These are phyloP conservation scores for Microcebus ravelobensis DNA, from an alignment of 2,113 vertebrate species.

Conservation along the genomic window DNA sequence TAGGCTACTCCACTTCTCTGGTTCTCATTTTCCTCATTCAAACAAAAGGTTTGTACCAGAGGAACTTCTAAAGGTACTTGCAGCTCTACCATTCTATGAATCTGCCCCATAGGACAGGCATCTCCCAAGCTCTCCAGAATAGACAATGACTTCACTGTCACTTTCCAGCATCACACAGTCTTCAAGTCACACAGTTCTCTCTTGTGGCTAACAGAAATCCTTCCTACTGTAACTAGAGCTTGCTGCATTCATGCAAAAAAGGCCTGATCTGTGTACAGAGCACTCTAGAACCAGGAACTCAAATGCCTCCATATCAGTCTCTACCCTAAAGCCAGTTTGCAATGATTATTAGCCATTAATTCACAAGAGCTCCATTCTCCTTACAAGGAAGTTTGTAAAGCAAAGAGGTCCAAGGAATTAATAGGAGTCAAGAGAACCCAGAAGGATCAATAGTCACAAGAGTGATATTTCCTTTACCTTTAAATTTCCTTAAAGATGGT, in stretches of 20 bases:
- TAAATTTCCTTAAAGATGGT: conserved; percentile 51
- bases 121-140: background rate
- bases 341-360: background rate
- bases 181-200: background rate
- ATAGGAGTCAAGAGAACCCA: background rate
- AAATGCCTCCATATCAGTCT: background rate
- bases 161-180: background rate
- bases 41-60: background rate
- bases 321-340: background rate
- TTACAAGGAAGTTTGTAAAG: conserved; percentile 16
- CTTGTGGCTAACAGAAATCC: background rate
- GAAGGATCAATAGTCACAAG: background rate
- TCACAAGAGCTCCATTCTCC: conserved; percentile 17
- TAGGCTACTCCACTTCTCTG: conserved; percentile 2
- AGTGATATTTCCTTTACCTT: conserved; percentile 13
- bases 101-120: background rate
- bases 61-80: background rate
- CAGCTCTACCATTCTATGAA: background rate
- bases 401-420: conserved; percentile 19
- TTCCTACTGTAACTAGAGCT: background rate
- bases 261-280: background rate
- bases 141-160: background rate
- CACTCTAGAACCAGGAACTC: background rate
- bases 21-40: background rate
- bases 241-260: background rate